A percentile compares a stretch with the other conserved stretches of the same genome.
Evolutionary conservation across 2,888 invertebrate species (phyloP).

Genomic region (Mythimna albipuncta): DNA sequence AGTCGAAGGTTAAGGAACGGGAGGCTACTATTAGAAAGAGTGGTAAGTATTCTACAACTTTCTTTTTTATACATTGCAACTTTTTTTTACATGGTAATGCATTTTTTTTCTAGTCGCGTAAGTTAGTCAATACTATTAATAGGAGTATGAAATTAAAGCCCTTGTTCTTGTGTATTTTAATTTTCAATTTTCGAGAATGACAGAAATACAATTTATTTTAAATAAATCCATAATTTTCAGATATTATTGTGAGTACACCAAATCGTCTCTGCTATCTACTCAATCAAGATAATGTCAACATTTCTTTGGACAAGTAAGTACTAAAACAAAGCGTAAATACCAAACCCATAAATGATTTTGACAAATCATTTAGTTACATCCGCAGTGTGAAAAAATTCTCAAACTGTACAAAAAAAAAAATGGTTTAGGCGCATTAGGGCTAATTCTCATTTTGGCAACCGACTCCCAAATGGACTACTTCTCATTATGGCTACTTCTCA

Average conservation of each 20-base stretch:
- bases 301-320: constrained; percentile 93
- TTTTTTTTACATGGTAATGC: not conserved
- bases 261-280: constrained; percentile 96
- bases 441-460: too few relatives aligned
- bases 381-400: too few relatives aligned
- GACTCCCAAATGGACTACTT: too few relatives aligned
- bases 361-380: too few relatives aligned
- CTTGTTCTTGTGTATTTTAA: too few relatives aligned
- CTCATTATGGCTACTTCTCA: too few relatives aligned
- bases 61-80: not conserved
- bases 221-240: constrained; percentile 81
- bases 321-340: not conserved
- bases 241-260: constrained; percentile 98
- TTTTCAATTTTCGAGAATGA: too few relatives aligned
- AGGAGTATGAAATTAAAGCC: too few relatives aligned
- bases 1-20: constrained; percentile 93
- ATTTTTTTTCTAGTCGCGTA: not conserved
- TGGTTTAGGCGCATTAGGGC: too few relatives aligned
- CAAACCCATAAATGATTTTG: not conserved
- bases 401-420: too few relatives aligned
- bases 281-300: constrained; percentile 94
- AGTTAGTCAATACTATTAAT: not conserved
- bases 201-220: too few relatives aligned
- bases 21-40: constrained; percentile 94
- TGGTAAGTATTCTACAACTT: constrained; percentile 87